Conservation (phyloP, 2,113 vertebrate genomes). For the Pitta sordida region DNA sequence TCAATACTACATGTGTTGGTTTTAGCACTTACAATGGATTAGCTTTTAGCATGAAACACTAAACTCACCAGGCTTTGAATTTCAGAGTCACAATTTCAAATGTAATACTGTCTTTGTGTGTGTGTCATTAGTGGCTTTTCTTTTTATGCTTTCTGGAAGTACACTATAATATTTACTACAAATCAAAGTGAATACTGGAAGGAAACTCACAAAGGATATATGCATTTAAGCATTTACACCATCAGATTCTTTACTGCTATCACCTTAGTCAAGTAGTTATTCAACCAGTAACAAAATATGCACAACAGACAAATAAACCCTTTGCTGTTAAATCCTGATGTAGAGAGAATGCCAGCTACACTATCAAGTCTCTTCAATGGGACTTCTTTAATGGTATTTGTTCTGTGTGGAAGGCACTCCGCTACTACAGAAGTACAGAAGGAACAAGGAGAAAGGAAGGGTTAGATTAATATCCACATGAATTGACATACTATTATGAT, state of each 20-base stretch:
- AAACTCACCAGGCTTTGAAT: not conserved
- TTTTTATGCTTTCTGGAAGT: not conserved
- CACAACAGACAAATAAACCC: not conserved
- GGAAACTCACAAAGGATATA: not conserved
- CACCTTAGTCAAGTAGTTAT: not conserved
- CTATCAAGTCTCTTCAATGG: not conserved
- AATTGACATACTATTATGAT: not conserved
- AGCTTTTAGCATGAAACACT: not conserved
- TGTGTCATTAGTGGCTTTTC: not conserved
- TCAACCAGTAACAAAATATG: not conserved
- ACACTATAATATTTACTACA: not conserved
- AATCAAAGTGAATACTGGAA: not conserved
- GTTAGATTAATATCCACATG: not conserved
- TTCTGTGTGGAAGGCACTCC: not conserved
- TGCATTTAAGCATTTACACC: not conserved
- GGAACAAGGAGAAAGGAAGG: not conserved
- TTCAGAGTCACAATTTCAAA: not conserved
- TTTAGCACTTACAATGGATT: slow-evolving; percentile 18
- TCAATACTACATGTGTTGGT: not conserved
- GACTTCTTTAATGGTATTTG: not conserved
- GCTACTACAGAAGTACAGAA: not conserved
- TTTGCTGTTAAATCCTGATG: not conserved
- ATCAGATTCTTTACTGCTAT: not conserved
- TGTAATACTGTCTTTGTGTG: not conserved
- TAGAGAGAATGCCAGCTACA: not conserved